Evolutionary conservation across 1,140 invertebrate species (phyloP), one percentile per base, ranked within the genome.

Genomic region (Thaumatotibia leucotreta): DNA sequence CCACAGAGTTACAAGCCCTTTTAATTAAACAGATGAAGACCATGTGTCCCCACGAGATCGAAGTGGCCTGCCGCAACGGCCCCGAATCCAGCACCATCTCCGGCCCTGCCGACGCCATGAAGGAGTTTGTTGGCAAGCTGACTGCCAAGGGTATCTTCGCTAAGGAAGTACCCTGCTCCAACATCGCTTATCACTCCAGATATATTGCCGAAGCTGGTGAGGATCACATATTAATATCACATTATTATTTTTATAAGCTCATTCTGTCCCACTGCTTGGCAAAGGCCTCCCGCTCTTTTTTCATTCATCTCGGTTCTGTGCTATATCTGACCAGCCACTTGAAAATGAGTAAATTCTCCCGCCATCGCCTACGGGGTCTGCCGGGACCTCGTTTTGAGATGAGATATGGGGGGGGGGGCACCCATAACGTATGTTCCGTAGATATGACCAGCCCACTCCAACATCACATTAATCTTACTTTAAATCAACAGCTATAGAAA

Each of bases 51-150:
- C 86, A 90, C 9, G 89, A 89, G 69, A 93, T 98, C 80, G 95
- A 96, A 75, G 94, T 97, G 0, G 97, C 97, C 11, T 98, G 97
- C 86, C 96, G 97, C 86, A 98, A 98, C 81, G 93, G 95, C 1
- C 91, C 93, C 0, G 95, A 97, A 73, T 97, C 95, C 31, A 95
- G 96, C 24, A 98, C 97, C 0, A 94, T 98, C 54, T 97, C 97
- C 6, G 97, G 97, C 2, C 96, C 96, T 3, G 92, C 93, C 33
- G 94, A 95, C 29, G 92, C 93, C 31, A 95, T 97, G 74, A 89
- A 92, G 65, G 83, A 84, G 29, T 97, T 97, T 82, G 94, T 97
- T 0, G 92, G 91, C 2, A 89, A 96, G 69, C 80, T 97, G 5
- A 93, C 96, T 82, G 86, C 89, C 0, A 93, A 96, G 71, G 94